These are phyloP conservation scores for Apeltes quadracus DNA, from an alignment of 2,113 vertebrate species.

Conservation along the genomic window DNA sequence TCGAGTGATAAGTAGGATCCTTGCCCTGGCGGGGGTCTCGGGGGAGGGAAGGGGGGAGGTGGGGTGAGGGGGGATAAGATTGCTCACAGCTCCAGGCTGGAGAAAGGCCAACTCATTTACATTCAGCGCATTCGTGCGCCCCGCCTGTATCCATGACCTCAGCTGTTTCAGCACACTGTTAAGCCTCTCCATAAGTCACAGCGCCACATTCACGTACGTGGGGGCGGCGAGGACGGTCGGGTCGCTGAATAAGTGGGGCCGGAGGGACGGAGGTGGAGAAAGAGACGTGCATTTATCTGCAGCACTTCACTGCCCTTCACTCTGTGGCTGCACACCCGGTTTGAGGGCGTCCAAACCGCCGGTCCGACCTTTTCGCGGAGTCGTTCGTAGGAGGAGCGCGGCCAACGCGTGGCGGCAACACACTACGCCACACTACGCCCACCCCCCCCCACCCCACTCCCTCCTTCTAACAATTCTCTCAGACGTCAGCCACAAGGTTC, in stretches of 20 bases:
- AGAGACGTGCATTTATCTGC: constrained; percentile 35
- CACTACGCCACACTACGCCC: too few species aligned
- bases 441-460: too few species aligned
- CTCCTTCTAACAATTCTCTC: constrained; percentile 56
- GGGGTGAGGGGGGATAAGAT: too few species aligned
- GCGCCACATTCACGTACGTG: constrained; percentile 46
- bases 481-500: constrained; percentile 13
- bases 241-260: constrained; percentile 31
- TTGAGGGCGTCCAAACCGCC: constrained; percentile 56
- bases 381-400: constrained; percentile 45
- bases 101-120: constrained; percentile 60
- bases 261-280: constrained; percentile 24
- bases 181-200: constrained; percentile 65
- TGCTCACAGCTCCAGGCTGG: constrained; percentile 40
- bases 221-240: constrained; percentile 34
- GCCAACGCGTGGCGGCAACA: constrained; percentile 33
- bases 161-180: constrained; percentile 63
- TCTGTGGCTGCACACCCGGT: constrained; percentile 48
- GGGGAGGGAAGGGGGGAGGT: constrained; percentile 36
- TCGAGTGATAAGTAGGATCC: constrained; percentile 44
- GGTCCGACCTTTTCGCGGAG: constrained; percentile 46
- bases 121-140: constrained; percentile 48
- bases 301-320: constrained; percentile 2
- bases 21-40: constrained; percentile 31
- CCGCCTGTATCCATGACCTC: constrained; percentile 68